phyloP scores from a whole-genome alignment of 2,888 invertebrate genomes.

The Escarpia spicata region DNA sequence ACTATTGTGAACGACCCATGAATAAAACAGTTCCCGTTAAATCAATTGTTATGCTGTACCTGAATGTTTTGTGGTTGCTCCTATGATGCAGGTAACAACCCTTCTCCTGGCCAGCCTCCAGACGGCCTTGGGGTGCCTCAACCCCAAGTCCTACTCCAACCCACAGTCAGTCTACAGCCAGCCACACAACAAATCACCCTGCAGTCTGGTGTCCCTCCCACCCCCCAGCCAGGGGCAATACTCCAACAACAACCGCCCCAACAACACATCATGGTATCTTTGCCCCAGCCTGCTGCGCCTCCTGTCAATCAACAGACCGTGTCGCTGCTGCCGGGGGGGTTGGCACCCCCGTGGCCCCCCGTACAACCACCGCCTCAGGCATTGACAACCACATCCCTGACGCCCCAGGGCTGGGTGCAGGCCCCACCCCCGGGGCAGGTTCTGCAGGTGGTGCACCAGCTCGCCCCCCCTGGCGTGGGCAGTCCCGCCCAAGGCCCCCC shows the following conservation, averaged over 20 bases:
- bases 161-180: background rate
- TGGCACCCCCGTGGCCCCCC: background rate
- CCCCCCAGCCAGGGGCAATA: background rate
- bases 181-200: slow-evolving; percentile 19
- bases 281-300: background rate
- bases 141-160: slow-evolving; percentile 12
- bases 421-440: background rate
- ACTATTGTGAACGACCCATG: too few relatives aligned
- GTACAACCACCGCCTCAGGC: slow-evolving; percentile 18
- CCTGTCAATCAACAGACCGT: background rate
- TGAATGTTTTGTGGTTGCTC: background rate
- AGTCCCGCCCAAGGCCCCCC: slow-evolving; percentile 21
- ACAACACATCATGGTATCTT: background rate
- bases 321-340: background rate
- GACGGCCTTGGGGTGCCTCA: background rate
- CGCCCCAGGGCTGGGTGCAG: background rate
- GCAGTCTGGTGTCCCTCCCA: background rate
- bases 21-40: too few relatives aligned
- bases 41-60: background rate
- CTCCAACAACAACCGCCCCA: background rate
- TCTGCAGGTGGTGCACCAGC: background rate
- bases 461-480: background rate
- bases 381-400: background rate
- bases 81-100: background rate
- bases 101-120: background rate